These are phyloP conservation scores for Nomada flava DNA, from an alignment of 2,888 invertebrate genomes.

Conservation along the genomic window DNA sequence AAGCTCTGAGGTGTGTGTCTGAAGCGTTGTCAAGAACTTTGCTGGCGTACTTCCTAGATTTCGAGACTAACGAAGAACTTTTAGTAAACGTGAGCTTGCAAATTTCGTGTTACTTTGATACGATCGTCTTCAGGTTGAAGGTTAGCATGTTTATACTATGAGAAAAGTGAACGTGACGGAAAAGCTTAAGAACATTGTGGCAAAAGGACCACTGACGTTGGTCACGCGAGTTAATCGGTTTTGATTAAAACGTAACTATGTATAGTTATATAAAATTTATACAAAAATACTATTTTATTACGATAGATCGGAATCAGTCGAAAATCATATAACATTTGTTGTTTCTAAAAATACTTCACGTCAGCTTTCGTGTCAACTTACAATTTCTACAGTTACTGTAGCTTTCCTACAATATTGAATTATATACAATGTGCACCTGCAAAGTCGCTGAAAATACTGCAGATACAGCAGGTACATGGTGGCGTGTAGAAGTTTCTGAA, in stretches of 20 bases:
- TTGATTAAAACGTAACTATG: background rate
- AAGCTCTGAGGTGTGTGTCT: too few species aligned
- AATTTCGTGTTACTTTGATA: background rate
- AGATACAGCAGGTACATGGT: background rate
- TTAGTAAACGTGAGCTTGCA: background rate
- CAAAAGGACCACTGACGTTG: too few species aligned
- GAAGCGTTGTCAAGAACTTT: background rate
- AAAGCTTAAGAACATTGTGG: constrained; percentile 2
- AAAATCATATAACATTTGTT: too few species aligned
- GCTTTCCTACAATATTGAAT: background rate
- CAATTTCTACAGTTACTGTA: too few species aligned
- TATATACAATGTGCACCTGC: background rate
- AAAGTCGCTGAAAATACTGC: background rate
- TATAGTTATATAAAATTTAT: too few species aligned
- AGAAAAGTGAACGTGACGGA: background rate
- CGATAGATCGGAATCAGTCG: too few species aligned
- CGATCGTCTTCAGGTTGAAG: background rate
- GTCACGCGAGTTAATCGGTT: constrained; percentile 13
- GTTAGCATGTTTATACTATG: background rate
- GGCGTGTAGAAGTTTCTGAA: background rate
- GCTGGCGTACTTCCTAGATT: background rate
- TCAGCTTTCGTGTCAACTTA: background rate
- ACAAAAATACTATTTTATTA: too few species aligned
- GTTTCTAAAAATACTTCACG: too few species aligned
- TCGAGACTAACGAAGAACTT: background rate